Percentiles rank a stretch among this genome's conserved stretches.
Conservation (phyloP, 2,888 invertebrate genomes). For the Eurytoma adleriae region DNA sequence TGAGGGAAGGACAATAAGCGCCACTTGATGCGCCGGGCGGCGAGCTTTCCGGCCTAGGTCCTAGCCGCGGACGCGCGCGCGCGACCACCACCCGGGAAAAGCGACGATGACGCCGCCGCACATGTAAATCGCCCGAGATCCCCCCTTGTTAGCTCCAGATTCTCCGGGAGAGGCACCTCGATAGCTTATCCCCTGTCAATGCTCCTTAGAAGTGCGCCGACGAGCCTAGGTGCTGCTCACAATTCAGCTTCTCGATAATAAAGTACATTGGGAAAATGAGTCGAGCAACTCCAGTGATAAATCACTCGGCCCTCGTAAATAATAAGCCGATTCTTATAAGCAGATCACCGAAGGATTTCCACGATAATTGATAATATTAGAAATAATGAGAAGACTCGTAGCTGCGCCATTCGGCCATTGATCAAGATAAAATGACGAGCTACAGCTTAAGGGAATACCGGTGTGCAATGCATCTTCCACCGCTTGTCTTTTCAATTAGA, state of each 20-base stretch:
- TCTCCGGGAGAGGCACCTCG: not conserved
- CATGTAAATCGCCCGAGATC: constrained; percentile 18
- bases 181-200: constrained; percentile 4
- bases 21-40: constrained; percentile 65
- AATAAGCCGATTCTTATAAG: too few species aligned
- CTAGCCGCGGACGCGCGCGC: not conserved
- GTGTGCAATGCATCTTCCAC: too few species aligned
- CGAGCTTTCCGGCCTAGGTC: not conserved
- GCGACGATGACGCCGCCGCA: constrained; percentile 5
- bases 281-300: too few species aligned
- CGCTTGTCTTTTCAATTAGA: too few species aligned
- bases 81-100: not conserved
- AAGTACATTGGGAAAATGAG: not conserved
- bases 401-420: too few species aligned
- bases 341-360: too few species aligned
- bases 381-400: too few species aligned
- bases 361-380: too few species aligned
- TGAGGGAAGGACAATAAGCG: constrained; percentile 75
- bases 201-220: constrained; percentile 28
- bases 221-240: not conserved
- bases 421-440: too few species aligned
- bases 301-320: too few species aligned
- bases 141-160: constrained; percentile 17
- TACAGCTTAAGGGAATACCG: too few species aligned
- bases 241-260: constrained; percentile 7